Evolutionary conservation across 2,113 vertebrate genomes (phyloP), one percentile per base, ranked within the genome.

Genomic region (Beaufortia kweichowensis): DNA sequence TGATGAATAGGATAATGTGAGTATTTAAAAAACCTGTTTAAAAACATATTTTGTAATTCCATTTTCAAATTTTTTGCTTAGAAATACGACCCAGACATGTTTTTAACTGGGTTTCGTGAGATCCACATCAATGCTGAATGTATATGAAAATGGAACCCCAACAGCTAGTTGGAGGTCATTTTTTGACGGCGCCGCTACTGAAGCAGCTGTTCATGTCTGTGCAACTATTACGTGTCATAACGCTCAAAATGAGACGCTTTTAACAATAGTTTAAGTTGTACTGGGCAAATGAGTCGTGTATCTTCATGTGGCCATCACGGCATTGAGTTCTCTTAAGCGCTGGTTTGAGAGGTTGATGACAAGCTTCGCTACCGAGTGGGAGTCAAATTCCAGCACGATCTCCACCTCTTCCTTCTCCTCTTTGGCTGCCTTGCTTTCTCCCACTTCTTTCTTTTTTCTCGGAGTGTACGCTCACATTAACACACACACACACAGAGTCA

Each of bases 331-430:
- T 69, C 69, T 48, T 57, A 72, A 69, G 56, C 23, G 33, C 50
- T 43, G 53, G 48, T 29, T 74, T 60, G 57, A 79, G 60, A 79
- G 71, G 76, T 79, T 75, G 76, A 82, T 71, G 46, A 75, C 65
- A 59, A 50, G 48, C 71, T 56, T 68, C 26, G 39, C 72, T 82
- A 70, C 71, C 65, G 80, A 84, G 85, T 83, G 72, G 83, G 83
- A 86, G 81, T 79, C 81, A 75, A 83, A 84, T 84, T 84, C 77
- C 79, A 81, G 81, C 82, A 81, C 76, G 63, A 81, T 78, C 81
- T 81, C 84, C 60, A 80, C 80, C 77, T 82, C 85, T 75, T 83
- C 79, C 74, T 82, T 76, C 73, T 77, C 82, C 64, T 84, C 62
- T 79, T 83, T 72, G 15, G 26, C 76, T 69, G 56, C 63, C 63